Percentiles rank a stretch among this genome's conserved stretches.
Conservation (phyloP, 1,140 invertebrate species). For the Drosophila subobscura region DNA sequence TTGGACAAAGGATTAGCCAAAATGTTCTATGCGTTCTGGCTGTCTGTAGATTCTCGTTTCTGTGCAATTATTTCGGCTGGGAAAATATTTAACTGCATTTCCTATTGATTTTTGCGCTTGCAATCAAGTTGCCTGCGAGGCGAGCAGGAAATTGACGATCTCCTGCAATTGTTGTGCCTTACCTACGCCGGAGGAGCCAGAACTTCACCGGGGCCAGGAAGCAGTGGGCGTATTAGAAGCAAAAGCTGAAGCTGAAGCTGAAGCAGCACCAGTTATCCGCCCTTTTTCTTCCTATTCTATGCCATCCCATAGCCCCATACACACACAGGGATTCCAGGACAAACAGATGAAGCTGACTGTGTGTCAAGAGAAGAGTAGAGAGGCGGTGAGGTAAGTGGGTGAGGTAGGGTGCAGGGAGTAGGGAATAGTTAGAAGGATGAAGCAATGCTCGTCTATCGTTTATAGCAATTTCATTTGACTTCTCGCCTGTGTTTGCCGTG, state of each 20-base stretch:
- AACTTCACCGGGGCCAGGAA: conserved; percentile 19
- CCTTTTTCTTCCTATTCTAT: conserved; percentile 26
- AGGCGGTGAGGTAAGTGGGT: neutral
- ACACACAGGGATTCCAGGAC: neutral
- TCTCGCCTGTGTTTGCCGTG: conserved; percentile 61
- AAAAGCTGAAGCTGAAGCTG: conserved; percentile 6
- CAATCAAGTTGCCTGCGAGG: conserved; percentile 74
- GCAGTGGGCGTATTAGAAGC: neutral
- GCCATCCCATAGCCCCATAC: too few species aligned
- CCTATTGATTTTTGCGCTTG: conserved; percentile 79
- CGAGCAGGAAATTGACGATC: conserved; percentile 78
- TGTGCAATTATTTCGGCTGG: conserved; percentile 74
- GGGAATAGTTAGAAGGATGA: conserved; percentile 1
- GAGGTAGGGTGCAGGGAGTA: neutral
- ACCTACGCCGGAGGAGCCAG: conserved; percentile 8
- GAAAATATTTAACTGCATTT: conserved; percentile 82
- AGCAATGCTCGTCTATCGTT: conserved; percentile 52
- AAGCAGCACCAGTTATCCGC: conserved; percentile 54
- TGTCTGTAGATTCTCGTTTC: conserved; percentile 20
- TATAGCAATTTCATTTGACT: conserved; percentile 77
- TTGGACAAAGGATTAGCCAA: too few species aligned
- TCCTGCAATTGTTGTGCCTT: conserved; percentile 69
- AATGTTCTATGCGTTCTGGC: conserved; percentile 4
- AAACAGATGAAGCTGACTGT: conserved; percentile 34
- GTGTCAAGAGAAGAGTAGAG: conserved; percentile 33